Evolutionary conservation across 2,113 vertebrate species (phyloP).

Genomic region (Neodontobutis hainanensis): DNA sequence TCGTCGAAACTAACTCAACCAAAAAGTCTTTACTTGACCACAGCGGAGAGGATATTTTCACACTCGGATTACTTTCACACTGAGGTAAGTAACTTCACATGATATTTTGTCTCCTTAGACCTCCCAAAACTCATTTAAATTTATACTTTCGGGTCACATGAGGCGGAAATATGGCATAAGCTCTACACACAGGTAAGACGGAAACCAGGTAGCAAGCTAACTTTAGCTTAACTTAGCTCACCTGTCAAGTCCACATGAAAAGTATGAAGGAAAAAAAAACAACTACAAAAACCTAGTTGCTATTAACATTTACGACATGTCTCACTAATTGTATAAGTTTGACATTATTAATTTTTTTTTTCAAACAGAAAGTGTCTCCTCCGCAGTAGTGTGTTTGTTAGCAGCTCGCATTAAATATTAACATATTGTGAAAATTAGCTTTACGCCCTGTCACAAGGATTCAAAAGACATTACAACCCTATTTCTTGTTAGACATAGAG

Average conservation of each 20-base stretch:
- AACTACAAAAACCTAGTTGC: not conserved
- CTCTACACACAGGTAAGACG: slow-evolving; percentile 74
- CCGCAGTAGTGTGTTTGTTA: not conserved
- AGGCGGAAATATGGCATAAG: slow-evolving; percentile 62
- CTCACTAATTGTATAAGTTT: not conserved
- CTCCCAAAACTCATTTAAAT: slow-evolving; percentile 21
- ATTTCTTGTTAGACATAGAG: too few species aligned
- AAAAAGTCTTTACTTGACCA: slow-evolving; percentile 10
- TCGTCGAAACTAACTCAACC: slow-evolving; percentile 52
- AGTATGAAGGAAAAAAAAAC: not conserved
- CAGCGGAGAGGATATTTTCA: slow-evolving; percentile 24
- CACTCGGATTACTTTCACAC: not conserved
- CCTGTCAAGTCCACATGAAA: not conserved
- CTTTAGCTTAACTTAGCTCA: slow-evolving; percentile 21
- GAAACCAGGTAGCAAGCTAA: slow-evolving; percentile 48
- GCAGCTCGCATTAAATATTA: slow-evolving; percentile 23
- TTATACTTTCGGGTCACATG: slow-evolving; percentile 35
- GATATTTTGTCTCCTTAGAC: not conserved
- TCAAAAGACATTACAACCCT: not conserved
- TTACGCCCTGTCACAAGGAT: not conserved
- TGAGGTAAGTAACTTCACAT: slow-evolving; percentile 56
- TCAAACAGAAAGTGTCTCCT: not conserved
- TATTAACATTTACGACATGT: not conserved
- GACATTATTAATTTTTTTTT: not conserved
- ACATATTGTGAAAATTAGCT: not conserved